phyloP scores from a whole-genome alignment of 2,797 vertebrate genomes.

The Chaenodraco wilsoni region DNA sequence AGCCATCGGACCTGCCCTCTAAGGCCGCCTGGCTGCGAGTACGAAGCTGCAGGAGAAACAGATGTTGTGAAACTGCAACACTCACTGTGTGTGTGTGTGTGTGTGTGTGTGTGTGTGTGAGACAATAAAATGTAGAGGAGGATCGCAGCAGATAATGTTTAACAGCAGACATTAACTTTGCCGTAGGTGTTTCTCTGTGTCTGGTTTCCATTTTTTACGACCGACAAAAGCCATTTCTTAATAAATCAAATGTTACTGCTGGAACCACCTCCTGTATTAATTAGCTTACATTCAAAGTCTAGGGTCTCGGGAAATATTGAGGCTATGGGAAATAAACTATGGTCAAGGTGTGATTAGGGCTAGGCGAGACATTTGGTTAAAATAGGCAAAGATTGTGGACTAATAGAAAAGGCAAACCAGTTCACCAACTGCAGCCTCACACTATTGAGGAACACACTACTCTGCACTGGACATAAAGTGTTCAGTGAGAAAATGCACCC shows the following conservation, averaged over 20 bases:
- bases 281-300: background rate
- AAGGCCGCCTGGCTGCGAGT: constrained; percentile 38
- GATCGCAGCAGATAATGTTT: constrained; percentile 19
- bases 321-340: background rate
- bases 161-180: constrained; percentile 20
- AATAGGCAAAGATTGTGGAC: background rate
- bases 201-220: background rate
- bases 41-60: constrained; percentile 66
- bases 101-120: constrained; percentile 12
- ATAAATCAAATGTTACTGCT: background rate
- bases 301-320: background rate
- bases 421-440: background rate
- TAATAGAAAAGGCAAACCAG: background rate
- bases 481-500: background rate
- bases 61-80: constrained; percentile 52
- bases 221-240: background rate
- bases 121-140: constrained; percentile 28
- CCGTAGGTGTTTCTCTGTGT: background rate
- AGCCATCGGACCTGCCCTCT: constrained; percentile 30
- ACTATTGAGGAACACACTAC: background rate
- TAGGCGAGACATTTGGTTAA: background rate
- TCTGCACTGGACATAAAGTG: background rate
- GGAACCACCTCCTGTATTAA: background rate
- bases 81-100: constrained; percentile 3
- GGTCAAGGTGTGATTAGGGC: background rate